Percentiles rank a stretch among this genome's conserved stretches.
Conservation (phyloP, 2,888 invertebrate species). For the Drosophila parthenogenetica region DNA sequence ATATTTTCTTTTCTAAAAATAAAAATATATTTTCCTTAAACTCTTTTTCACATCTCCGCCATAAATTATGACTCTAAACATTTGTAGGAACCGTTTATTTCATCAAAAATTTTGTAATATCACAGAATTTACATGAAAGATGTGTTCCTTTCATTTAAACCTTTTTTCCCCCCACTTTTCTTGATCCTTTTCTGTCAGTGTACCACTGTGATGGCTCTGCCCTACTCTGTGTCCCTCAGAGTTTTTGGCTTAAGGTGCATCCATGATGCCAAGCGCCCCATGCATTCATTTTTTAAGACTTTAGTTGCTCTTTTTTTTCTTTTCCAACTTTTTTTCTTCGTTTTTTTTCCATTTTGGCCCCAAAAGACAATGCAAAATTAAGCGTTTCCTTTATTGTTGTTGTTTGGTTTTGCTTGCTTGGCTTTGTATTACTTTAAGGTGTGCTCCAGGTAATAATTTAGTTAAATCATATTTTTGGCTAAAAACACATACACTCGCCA, state of each 20-base stretch:
- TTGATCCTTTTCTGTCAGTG: not conserved
- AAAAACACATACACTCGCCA: constrained; percentile 44
- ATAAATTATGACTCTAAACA: too few species aligned
- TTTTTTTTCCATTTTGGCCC: constrained; percentile 46
- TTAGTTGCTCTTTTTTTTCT: constrained; percentile 28
- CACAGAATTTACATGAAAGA: too few species aligned
- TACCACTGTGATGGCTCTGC: constrained; percentile 41
- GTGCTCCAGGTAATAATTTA: constrained; percentile 84
- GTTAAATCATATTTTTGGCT: constrained; percentile 80
- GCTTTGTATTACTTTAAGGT: constrained; percentile 84
- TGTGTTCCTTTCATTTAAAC: too few species aligned
- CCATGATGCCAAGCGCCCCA: constrained; percentile 65
- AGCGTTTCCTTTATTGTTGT: constrained; percentile 81
- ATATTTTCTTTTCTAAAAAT: too few species aligned
- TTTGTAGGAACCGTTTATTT: too few species aligned
- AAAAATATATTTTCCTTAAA: too few species aligned
- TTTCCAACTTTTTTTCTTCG: not conserved
- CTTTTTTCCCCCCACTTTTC: too few species aligned
- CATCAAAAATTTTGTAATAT: too few species aligned
- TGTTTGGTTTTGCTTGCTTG: constrained; percentile 66
- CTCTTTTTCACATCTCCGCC: too few species aligned
- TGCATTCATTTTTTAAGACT: constrained; percentile 67
- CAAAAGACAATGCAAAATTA: constrained; percentile 82
- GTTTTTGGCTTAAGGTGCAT: constrained; percentile 62
- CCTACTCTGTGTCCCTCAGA: constrained; percentile 43